phyloP scores from a whole-genome alignment of 2,113 vertebrate species.

The Athene noctua region DNA sequence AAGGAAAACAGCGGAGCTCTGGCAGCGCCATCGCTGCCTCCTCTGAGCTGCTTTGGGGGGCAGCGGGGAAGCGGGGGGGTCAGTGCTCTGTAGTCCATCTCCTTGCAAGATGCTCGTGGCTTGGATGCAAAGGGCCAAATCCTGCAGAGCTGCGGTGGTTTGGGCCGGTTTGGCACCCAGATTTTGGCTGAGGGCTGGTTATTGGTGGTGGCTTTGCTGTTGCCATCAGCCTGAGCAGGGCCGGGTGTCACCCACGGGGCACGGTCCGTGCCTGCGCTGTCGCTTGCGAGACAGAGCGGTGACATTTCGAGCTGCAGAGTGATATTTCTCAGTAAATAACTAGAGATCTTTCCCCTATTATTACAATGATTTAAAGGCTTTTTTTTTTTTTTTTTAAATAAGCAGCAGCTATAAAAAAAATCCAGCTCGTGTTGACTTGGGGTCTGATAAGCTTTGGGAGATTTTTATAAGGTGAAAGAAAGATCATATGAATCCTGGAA shows the following conservation, averaged over 20 bases:
- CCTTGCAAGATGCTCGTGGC: too few species aligned
- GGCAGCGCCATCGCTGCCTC: not conserved
- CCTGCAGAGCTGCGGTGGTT: fast-evolving
- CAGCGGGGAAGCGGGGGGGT: not conserved
- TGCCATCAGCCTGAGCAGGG: not conserved
- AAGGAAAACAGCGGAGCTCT: not conserved
- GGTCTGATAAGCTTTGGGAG: not conserved
- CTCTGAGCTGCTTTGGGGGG: not conserved
- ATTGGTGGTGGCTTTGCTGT: not conserved
- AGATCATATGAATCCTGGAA: not conserved
- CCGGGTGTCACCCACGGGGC: fast-evolving
- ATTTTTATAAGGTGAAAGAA: not conserved
- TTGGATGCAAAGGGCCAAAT: not conserved
- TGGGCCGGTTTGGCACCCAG: not conserved
- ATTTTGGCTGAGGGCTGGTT: not conserved
- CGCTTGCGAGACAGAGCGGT: fast-evolving
- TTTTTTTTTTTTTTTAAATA: not conserved
- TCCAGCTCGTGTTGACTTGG: not conserved
- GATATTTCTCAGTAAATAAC: not conserved
- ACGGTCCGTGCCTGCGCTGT: fast-evolving
- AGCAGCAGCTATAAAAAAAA: not conserved
- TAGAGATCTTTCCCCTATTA: not conserved
- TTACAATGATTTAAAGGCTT: not conserved
- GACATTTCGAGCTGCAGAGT: not conserved
- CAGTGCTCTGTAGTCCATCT: not conserved